Base-by-base conservation (phyloP, 23 tunicate species). In the Phallusia fumigata region DNA sequence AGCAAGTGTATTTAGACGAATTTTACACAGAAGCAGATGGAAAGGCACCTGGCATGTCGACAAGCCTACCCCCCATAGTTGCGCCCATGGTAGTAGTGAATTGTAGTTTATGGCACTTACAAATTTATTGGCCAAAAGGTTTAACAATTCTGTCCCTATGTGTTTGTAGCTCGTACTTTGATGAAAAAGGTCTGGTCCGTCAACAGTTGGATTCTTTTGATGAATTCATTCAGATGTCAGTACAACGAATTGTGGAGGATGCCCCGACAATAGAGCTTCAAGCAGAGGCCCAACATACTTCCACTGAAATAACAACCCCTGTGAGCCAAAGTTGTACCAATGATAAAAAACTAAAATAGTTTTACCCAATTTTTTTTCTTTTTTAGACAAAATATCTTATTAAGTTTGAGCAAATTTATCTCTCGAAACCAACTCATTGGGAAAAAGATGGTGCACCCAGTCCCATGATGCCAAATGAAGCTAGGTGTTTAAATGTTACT, bases 381-480 rank as follows among this genome's bases (percentile, higher is more conserved):
- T 69, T 80, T 32, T 72, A 86, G 89, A 97, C 99, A 33, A 97
- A 89, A 50, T 97, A 97, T 52, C 91, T 87, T 36, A 65, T 97
- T 47, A 97, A 97, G 75, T 97, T 97, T 83, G 99, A 97, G 74
- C 99, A 97, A 83, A 97, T 97, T 86, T 97, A 97, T 83, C 85
- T 97, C 2, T 97, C 99, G 0, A 97, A 97, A 74, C 99, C 99
- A 33, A 97, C 95, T 6, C 99, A 97, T 85, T 97, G 99, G 99
- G 99, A 97, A 80, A 92, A 92, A 88, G 99, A 92, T 79, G 97
- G 97, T 11, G 95, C 97, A 24, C 95, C 95, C 30, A 89, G 93
- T 76, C 99, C 99, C 0, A 92, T 97, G 99, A 97, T 97, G 99
- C 99, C 99, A 0, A 97, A 97, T 78, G 99, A 97, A 81, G 99